A percentile compares a stretch with the other conserved stretches of the same genome.
phyloP scores from a whole-genome alignment of 2,113 vertebrate genomes.

The Tetrao urogallus region DNA sequence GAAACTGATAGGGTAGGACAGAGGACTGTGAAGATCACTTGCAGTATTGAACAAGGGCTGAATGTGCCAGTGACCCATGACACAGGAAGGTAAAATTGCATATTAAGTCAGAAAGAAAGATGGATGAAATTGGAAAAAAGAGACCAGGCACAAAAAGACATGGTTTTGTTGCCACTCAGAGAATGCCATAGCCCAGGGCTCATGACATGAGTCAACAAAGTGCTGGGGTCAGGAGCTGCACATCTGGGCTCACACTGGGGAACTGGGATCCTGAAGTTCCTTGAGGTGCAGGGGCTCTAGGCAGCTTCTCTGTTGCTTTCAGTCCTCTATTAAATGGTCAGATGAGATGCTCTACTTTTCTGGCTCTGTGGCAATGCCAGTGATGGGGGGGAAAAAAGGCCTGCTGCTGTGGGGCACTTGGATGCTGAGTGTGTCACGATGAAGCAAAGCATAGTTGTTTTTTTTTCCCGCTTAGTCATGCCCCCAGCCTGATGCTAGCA shows the following conservation, averaged over 20 bases:
- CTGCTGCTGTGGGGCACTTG: background rate
- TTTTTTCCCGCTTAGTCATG: background rate
- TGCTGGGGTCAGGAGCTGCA: background rate
- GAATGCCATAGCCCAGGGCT: background rate
- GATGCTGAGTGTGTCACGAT: background rate
- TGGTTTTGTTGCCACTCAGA: background rate
- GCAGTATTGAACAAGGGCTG: background rate
- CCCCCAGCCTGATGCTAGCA: background rate
- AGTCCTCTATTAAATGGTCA: background rate
- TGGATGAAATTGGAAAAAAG: background rate
- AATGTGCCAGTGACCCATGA: background rate
- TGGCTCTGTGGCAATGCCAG: background rate
- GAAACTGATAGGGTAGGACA: background rate
- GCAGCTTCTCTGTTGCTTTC: background rate
- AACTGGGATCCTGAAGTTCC: background rate
- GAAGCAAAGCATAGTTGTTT: background rate
- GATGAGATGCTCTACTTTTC: background rate
- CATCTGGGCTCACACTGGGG: no score
- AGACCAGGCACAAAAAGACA: background rate
- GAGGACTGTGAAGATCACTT: background rate
- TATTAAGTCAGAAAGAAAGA: background rate
- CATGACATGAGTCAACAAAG: fast-evolving
- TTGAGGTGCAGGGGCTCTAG: background rate
- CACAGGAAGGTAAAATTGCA: background rate
- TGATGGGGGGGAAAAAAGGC: background rate